A percentile compares a stretch with the other conserved stretches of the same genome.
Evolutionary conservation across 2,888 invertebrate genomes (phyloP).

Genomic region (Zhuqinia jingwanae): DNA sequence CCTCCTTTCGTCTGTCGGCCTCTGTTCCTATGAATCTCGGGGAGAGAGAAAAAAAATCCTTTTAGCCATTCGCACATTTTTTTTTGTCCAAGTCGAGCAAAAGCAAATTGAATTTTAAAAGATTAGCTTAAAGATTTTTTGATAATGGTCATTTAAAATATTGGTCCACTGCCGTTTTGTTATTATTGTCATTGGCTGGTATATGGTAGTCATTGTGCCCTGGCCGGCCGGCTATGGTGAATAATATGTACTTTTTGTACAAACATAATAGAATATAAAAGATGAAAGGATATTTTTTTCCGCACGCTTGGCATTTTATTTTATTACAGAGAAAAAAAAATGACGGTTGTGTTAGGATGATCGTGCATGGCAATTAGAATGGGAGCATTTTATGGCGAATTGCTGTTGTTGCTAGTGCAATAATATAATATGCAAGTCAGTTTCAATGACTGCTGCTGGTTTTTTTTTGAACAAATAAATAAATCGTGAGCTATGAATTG

Average conservation of each 20-base stretch:
- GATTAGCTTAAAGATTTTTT: not conserved
- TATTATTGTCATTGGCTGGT: not conserved
- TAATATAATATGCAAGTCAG: not conserved
- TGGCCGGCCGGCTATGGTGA: too few species aligned
- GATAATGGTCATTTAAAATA: slow-evolving; percentile 27
- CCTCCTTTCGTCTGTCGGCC: not conserved
- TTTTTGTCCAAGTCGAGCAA: too few species aligned
- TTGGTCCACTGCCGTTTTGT: not conserved
- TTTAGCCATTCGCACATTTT: not conserved
- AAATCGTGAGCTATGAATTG: slow-evolving; percentile 33
- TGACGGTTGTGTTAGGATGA: not conserved
- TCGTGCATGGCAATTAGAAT: slow-evolving; percentile 16
- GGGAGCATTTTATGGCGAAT: too few species aligned
- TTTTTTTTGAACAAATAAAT: slow-evolving; percentile 1
- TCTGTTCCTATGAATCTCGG: too few species aligned
- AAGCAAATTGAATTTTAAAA: slow-evolving; percentile 15
- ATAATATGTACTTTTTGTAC: not conserved
- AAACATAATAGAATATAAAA: not conserved
- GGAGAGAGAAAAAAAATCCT: too few species aligned
- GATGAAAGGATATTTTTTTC: slow-evolving; percentile 42
- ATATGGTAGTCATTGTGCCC: too few species aligned
- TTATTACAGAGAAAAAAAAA: not conserved
- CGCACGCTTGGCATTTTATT: slow-evolving; percentile 49
- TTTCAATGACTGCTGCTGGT: too few species aligned
- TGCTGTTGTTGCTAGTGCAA: too few species aligned